These are phyloP conservation scores for Andrena cerasifolii DNA, from an alignment of 1,140 invertebrate species.

Conservation along the genomic window DNA sequence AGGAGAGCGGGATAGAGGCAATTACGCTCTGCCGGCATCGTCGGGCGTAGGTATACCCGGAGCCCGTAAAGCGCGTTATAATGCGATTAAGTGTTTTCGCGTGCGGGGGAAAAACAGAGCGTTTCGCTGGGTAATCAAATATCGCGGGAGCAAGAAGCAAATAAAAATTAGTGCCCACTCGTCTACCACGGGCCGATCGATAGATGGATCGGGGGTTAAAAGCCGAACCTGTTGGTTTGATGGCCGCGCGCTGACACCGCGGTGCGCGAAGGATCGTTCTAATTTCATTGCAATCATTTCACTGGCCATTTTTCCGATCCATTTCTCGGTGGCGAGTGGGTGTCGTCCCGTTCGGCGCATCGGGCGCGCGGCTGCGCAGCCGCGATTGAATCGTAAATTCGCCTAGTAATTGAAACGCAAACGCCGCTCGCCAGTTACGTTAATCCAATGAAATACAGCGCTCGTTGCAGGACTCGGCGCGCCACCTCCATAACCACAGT, in stretches of 20 bases:
- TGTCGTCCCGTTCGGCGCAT: slow-evolving; percentile 21
- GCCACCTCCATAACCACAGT: slow-evolving; percentile 35
- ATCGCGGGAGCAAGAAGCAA: slow-evolving; percentile 24
- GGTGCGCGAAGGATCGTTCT: slow-evolving; percentile 35
- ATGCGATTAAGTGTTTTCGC: slow-evolving; percentile 2
- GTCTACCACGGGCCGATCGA: too few species aligned
- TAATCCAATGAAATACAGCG: slow-evolving; percentile 72
- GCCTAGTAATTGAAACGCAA: slow-evolving; percentile 73
- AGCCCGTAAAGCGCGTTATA: not conserved
- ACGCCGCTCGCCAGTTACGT: slow-evolving; percentile 66
- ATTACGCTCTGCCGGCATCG: not conserved
- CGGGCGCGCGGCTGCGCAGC: slow-evolving; percentile 42
- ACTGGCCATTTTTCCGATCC: slow-evolving; percentile 61
- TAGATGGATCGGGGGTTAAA: too few species aligned
- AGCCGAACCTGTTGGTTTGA: slow-evolving; percentile 3
- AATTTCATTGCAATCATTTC: slow-evolving; percentile 65
- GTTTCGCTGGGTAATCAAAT: slow-evolving; percentile 30
- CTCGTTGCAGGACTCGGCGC: slow-evolving; percentile 35
- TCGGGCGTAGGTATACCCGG: not conserved
- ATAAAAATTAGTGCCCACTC: slow-evolving; percentile 63
- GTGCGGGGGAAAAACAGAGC: not conserved
- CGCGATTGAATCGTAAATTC: slow-evolving; percentile 66
- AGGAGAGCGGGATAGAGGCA: not conserved
- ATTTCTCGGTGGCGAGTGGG: slow-evolving; percentile 33
- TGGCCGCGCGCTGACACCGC: slow-evolving; percentile 29